phyloP scores from a whole-genome alignment of 2,888 invertebrate genomes.

The Ophion costatus region DNA sequence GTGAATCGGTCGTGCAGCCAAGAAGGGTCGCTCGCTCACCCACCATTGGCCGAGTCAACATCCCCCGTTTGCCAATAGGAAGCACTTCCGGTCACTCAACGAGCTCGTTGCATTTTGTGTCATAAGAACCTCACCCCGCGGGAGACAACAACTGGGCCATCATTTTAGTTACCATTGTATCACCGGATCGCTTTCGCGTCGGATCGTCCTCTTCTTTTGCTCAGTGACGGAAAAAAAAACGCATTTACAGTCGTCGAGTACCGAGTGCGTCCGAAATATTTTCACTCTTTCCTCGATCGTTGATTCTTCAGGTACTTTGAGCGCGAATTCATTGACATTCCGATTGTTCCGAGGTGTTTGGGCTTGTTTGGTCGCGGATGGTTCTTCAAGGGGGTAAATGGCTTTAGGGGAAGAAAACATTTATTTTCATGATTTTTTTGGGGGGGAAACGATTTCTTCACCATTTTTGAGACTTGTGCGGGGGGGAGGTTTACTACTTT shows the following conservation, averaged over 20 bases:
- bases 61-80: slow-evolving; percentile 77
- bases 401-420: too few relatives aligned
- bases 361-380: not conserved
- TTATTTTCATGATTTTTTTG: too few relatives aligned
- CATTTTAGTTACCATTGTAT: slow-evolving; percentile 78
- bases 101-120: slow-evolving; percentile 71
- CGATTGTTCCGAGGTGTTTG: not conserved
- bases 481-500: too few relatives aligned
- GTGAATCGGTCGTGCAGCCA: slow-evolving; percentile 69
- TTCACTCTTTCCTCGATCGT: not conserved
- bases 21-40: slow-evolving; percentile 68
- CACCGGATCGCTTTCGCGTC: slow-evolving; percentile 74
- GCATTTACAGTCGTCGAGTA: slow-evolving; percentile 5
- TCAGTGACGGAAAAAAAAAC: slow-evolving; percentile 8
- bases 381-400: too few relatives aligned
- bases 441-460: too few relatives aligned
- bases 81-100: slow-evolving; percentile 73
- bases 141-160: slow-evolving; percentile 76
- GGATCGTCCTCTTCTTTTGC: slow-evolving; percentile 70
- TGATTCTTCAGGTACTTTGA: slow-evolving; percentile 15
- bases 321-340: not conserved
- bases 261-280: not conserved
- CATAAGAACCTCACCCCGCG: slow-evolving; percentile 71
- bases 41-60: slow-evolving; percentile 75
- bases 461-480: too few relatives aligned